phyloP scores from a whole-genome alignment of 1,140 invertebrate genomes.

The Drosophila quadrilineata region DNA sequence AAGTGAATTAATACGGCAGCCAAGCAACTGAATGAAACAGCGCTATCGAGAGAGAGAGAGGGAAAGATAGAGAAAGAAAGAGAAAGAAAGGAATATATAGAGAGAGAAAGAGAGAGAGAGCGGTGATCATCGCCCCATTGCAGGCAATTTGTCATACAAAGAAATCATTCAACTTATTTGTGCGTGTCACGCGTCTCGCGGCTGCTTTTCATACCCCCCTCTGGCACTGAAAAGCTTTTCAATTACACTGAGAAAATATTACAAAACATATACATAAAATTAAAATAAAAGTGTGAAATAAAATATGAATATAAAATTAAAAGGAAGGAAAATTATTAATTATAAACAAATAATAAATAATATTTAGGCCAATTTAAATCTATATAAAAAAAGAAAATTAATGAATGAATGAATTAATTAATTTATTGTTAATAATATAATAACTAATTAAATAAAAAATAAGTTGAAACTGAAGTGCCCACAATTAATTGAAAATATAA shows the following conservation, averaged over 20 bases:
- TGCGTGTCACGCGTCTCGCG: constrained; percentile 27
- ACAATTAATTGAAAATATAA: not conserved
- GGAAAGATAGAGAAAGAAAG: not conserved
- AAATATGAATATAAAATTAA: not conserved
- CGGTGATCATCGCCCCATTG: constrained; percentile 12
- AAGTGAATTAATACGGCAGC: constrained; percentile 61
- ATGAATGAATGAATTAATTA: too few relatives aligned
- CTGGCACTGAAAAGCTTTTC: constrained; percentile 28
- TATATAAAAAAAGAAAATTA: not conserved
- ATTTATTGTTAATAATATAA: too few relatives aligned
- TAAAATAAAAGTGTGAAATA: not conserved
- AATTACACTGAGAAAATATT: constrained; percentile 19
- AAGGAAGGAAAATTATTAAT: not conserved
- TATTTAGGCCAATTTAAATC: not conserved
- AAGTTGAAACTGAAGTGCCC: too few relatives aligned
- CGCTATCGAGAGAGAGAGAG: not conserved
- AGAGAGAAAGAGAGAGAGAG: not conserved
- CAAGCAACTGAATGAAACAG: not conserved
- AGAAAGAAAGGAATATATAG: too few relatives aligned
- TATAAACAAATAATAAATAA: not conserved
- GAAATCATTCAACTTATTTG: constrained; percentile 58
- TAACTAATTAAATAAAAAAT: not conserved
- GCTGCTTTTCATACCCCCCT: constrained; percentile 42
- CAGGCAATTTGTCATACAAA: constrained; percentile 71
- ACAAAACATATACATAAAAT: not conserved